A percentile compares a stretch with the other conserved stretches of the same genome.
Conservation (phyloP, 37 sponge, comb jelly and placozoan genomes). For the Chondrosia reniformis region DNA sequence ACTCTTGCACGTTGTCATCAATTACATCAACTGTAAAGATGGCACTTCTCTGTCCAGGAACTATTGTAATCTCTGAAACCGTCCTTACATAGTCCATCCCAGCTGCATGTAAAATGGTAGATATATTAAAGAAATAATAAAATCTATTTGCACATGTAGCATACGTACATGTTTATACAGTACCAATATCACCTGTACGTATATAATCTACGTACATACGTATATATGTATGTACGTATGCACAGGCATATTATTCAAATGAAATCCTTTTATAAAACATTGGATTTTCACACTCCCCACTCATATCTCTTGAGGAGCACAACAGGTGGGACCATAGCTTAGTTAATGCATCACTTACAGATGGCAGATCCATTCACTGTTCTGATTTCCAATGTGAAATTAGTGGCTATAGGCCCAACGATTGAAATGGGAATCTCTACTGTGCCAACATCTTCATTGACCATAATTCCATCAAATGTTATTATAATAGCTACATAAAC, state of each 20-base stretch:
- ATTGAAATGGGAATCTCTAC: conserved; percentile 9
- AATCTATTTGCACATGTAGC: background rate
- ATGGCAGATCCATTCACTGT: background rate
- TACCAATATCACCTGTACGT: background rate
- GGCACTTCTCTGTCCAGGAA: background rate
- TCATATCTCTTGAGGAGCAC: no score
- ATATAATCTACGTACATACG: background rate
- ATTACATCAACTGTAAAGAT: background rate
- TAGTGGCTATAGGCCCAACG: background rate
- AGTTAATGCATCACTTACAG: no score
- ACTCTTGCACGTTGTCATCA: background rate
- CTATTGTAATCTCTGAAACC: background rate
- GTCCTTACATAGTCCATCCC: background rate
- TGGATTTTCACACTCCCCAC: no score
- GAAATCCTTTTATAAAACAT: background rate
- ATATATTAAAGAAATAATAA: background rate
- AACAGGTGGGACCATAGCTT: no score
- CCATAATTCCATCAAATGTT: no score
- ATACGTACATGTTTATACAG: background rate
- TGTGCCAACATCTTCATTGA: background rate
- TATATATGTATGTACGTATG: no score
- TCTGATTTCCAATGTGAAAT: background rate
- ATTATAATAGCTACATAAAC: background rate
- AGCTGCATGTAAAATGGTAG: background rate
- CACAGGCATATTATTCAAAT: background rate